A percentile compares a stretch with the other conserved stretches of the same genome.
These are phyloP conservation scores for Ips nitidus DNA, from an alignment of 1,140 invertebrate species.

Conservation along the genomic window DNA sequence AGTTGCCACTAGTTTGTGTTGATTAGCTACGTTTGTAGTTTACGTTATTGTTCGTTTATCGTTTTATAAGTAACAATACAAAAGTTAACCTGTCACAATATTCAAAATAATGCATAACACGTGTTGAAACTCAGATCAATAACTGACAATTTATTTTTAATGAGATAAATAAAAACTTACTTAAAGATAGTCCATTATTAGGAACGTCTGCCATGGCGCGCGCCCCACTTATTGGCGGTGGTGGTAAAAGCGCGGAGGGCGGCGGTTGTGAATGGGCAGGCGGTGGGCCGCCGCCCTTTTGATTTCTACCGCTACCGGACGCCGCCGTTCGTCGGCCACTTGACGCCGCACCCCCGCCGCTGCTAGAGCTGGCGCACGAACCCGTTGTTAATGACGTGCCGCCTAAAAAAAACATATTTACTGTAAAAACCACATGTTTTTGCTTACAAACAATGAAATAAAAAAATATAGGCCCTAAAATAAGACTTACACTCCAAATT, in stretches of 20 bases:
- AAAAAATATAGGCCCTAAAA: too few relatives aligned
- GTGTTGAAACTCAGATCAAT: too few relatives aligned
- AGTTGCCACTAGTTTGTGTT: too few relatives aligned
- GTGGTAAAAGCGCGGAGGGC: conserved; percentile 38
- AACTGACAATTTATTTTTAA: too few relatives aligned
- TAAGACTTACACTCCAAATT: too few relatives aligned
- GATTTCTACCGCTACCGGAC: conserved; percentile 47
- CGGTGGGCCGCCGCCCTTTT: conserved; percentile 46
- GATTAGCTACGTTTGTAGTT: too few relatives aligned
- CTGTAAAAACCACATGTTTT: neutral
- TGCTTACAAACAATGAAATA: neutral
- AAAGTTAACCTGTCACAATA: too few relatives aligned
- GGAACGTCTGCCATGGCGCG: conserved; percentile 46
- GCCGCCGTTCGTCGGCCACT: conserved; percentile 39
- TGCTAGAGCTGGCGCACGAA: conserved; percentile 70
- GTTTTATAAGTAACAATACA: too few relatives aligned
- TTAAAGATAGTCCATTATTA: conserved; percentile 42
- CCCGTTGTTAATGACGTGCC: conserved; percentile 62
- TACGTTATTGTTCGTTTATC: too few relatives aligned
- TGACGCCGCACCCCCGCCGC: conserved; percentile 47
- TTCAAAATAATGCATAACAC: too few relatives aligned
- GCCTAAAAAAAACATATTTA: conserved; percentile 33
- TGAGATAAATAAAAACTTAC: too few relatives aligned
- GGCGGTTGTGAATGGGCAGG: conserved; percentile 36
- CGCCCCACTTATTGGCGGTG: conserved; percentile 6